Percentiles rank a stretch among this genome's conserved stretches.
Evolutionary conservation across 2,113 vertebrate species (phyloP).

Genomic region (Sinocyclocheilus maitianheensis): DNA sequence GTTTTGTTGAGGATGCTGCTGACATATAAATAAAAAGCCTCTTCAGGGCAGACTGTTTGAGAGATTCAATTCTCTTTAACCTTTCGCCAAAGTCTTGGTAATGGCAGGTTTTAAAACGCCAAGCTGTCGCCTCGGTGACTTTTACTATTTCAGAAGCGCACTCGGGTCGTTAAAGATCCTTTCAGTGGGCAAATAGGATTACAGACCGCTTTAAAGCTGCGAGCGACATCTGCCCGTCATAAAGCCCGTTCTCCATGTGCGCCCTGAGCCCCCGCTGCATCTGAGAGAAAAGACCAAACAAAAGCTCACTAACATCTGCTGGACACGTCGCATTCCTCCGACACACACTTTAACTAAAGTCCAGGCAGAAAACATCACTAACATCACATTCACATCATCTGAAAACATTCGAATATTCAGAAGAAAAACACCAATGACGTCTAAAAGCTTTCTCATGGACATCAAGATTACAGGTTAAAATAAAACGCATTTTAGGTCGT

Average conservation of each 20-base stretch:
- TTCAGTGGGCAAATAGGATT: slow-evolving; percentile 63
- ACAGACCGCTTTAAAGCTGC: slow-evolving; percentile 55
- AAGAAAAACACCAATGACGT: too few species aligned
- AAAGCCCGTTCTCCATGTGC: slow-evolving; percentile 13
- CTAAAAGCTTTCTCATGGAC: too few species aligned
- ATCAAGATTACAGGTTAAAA: too few species aligned
- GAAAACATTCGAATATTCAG: not conserved
- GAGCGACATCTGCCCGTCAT: slow-evolving; percentile 59
- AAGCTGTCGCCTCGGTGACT: slow-evolving; percentile 53
- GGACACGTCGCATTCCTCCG: slow-evolving; percentile 20
- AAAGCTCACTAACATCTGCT: slow-evolving; percentile 1
- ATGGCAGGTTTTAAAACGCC: slow-evolving; percentile 45
- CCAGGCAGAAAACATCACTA: too few species aligned
- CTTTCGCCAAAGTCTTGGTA: not conserved
- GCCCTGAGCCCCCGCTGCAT: not conserved
- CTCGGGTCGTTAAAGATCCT: slow-evolving; percentile 55
- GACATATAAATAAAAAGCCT: too few species aligned
- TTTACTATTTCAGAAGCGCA: slow-evolving; percentile 51
- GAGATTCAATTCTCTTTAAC: not conserved
- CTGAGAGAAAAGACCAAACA: not conserved
- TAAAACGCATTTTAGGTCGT: too few species aligned
- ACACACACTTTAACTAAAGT: too few species aligned
- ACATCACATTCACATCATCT: too few species aligned
- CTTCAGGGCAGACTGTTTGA: too few species aligned
- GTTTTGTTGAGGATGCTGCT: too few species aligned